Evolutionary conservation across 2,888 invertebrate genomes (phyloP).

Genomic region (Leucophenga maculata): DNA sequence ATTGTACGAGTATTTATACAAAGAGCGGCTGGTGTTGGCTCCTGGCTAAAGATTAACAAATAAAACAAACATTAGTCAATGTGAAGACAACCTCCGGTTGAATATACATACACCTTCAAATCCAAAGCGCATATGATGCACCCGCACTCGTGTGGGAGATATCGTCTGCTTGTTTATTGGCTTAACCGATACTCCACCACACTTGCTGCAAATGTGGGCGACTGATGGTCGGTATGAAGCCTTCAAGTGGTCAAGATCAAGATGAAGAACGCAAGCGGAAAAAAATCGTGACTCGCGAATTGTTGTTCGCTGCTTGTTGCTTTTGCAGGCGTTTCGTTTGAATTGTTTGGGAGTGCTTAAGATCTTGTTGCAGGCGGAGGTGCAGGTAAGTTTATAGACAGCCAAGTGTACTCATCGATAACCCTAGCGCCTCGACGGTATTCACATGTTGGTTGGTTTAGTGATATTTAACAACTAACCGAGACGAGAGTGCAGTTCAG

Average conservation of each 20-base stretch:
- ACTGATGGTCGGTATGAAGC: too few species aligned
- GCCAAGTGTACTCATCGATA: constrained; percentile 18
- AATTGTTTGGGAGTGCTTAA: too few species aligned
- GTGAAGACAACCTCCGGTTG: constrained; percentile 15
- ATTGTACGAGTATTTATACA: neutral
- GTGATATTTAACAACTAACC: neutral
- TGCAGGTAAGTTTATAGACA: neutral
- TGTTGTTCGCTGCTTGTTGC: constrained; percentile 6
- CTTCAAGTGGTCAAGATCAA: too few species aligned
- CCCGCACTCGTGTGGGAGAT: neutral
- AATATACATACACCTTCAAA: neutral
- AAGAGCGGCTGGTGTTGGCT: too few species aligned
- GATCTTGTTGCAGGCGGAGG: neutral
- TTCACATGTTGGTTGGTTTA: neutral
- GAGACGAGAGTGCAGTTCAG: too few species aligned
- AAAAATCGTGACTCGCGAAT: constrained; percentile 19
- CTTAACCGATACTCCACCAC: too few species aligned
- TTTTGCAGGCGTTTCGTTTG: neutral
- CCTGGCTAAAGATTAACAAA: constrained; percentile 1
- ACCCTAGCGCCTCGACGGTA: neutral
- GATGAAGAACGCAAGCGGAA: constrained; percentile 1
- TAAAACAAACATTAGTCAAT: constrained; percentile 25
- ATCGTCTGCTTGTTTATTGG: constrained; percentile 16
- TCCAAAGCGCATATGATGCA: too few species aligned
- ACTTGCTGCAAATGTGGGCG: too few species aligned